A percentile compares a stretch with the other conserved stretches of the same genome.
These are phyloP conservation scores for Elanus axillaris DNA, from an alignment of 2,113 vertebrate genomes.

Conservation along the genomic window DNA sequence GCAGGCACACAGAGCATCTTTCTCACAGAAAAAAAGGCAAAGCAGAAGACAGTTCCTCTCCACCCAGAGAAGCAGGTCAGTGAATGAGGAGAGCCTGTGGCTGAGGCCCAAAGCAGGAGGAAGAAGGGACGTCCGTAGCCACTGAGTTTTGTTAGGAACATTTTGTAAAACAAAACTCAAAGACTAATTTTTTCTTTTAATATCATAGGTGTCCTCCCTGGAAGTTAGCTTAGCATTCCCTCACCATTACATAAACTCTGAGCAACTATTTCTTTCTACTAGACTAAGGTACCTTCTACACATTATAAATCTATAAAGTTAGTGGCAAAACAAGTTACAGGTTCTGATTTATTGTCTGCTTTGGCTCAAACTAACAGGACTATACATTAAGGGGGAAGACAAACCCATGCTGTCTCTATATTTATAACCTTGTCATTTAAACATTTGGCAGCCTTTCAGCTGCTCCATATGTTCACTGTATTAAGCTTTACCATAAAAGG, in stretches of 20 bases:
- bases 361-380: conserved; percentile 61
- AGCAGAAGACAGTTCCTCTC: not conserved
- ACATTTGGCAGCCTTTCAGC: conserved; percentile 76
- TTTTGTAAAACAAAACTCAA: not conserved
- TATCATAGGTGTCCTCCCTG: not conserved
- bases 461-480: conserved; percentile 77
- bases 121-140: not conserved
- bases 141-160: not conserved
- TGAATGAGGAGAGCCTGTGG: not conserved
- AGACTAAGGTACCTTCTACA: not conserved
- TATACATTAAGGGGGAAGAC: conserved; percentile 60
- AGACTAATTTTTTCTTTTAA: not conserved
- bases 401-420: conserved; percentile 38
- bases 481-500: conserved; percentile 79
- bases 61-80: not conserved
- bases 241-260: not conserved
- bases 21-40: not conserved
- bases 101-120: not conserved
- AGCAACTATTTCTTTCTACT: not conserved
- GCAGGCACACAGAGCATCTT: not conserved
- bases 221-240: not conserved
- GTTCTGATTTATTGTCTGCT: conserved; percentile 65
- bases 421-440: conserved; percentile 81
- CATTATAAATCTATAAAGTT: conserved; percentile 40
- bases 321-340: conserved; percentile 47